These are phyloP conservation scores for Hydroisotoma schaefferi DNA, from an alignment of 2,888 invertebrate species.

Conservation along the genomic window DNA sequence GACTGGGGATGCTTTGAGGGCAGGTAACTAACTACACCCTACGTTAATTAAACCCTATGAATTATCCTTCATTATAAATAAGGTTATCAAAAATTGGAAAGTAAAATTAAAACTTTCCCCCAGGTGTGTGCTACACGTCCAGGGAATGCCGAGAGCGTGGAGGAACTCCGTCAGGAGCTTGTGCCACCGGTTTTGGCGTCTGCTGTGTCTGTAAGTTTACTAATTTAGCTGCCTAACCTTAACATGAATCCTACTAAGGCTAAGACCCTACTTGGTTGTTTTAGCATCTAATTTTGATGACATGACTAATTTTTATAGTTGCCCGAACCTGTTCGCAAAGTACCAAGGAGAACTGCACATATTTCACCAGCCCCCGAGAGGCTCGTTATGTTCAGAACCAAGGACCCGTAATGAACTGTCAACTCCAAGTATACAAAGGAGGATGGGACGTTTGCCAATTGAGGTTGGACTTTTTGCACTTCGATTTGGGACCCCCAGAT, in stretches of 20 bases:
- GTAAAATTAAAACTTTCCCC: not conserved
- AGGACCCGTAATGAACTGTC: constrained; percentile 48
- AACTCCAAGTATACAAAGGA: constrained; percentile 48
- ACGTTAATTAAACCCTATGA: not conserved
- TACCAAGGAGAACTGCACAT: constrained; percentile 48
- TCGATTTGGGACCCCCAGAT: constrained; percentile 48
- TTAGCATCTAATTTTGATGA: too few species aligned
- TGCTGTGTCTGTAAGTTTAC: constrained; percentile 46
- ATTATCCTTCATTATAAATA: not conserved
- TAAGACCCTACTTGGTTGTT: too few species aligned
- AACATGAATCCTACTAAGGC: too few species aligned
- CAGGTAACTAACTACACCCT: constrained; percentile 28
- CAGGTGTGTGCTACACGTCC: constrained; percentile 48
- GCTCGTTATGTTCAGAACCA: constrained; percentile 44
- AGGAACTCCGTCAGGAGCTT: constrained; percentile 48
- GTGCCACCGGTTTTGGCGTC: constrained; percentile 48
- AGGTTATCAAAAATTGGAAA: not conserved
- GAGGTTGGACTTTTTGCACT: constrained; percentile 48
- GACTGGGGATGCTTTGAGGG: constrained; percentile 46
- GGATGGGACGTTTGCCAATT: constrained; percentile 48
- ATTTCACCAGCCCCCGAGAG: constrained; percentile 47
- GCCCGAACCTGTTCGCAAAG: constrained; percentile 47
- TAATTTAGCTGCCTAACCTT: not conserved
- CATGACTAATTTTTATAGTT: too few species aligned
- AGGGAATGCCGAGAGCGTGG: constrained; percentile 48